These are phyloP conservation scores for Philantomba maxwellii DNA, from an alignment of 2,113 vertebrate species.

Conservation along the genomic window DNA sequence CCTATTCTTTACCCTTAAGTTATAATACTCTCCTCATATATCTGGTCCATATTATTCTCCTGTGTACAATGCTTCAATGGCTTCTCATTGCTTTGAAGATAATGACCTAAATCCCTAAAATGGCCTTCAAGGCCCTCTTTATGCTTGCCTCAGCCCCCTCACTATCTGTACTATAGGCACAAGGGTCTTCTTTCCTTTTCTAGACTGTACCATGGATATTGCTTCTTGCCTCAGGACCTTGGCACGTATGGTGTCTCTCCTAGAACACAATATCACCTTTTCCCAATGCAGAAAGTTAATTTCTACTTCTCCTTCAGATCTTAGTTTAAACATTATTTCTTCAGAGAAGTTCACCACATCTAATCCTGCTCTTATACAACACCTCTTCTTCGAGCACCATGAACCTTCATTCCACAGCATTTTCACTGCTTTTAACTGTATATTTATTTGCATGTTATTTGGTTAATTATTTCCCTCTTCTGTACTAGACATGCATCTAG, in stretches of 20 bases:
- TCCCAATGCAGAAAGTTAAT: background rate
- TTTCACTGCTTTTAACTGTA: background rate
- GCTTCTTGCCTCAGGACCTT: background rate
- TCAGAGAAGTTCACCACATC: background rate
- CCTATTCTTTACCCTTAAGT: background rate
- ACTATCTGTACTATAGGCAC: background rate
- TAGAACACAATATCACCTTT: background rate
- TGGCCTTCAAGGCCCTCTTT: background rate
- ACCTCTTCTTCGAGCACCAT: background rate
- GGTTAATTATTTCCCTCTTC: background rate
- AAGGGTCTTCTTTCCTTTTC: background rate
- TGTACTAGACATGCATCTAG: background rate
- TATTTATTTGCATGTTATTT: background rate
- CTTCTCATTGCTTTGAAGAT: background rate
- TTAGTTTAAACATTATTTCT: background rate
- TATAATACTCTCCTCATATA: background rate
- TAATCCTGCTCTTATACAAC: background rate
- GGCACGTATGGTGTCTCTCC: background rate
- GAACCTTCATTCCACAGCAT: background rate
- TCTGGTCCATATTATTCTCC: background rate
- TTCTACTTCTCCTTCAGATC: background rate
- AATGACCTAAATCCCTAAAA: background rate
- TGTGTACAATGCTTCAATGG: background rate
- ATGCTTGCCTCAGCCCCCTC: background rate
- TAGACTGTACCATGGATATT: background rate